Evolutionary conservation across 1,140 invertebrate genomes (phyloP), one percentile per base, ranked within the genome.

Genomic region (Aphelinus atriplicis): DNA sequence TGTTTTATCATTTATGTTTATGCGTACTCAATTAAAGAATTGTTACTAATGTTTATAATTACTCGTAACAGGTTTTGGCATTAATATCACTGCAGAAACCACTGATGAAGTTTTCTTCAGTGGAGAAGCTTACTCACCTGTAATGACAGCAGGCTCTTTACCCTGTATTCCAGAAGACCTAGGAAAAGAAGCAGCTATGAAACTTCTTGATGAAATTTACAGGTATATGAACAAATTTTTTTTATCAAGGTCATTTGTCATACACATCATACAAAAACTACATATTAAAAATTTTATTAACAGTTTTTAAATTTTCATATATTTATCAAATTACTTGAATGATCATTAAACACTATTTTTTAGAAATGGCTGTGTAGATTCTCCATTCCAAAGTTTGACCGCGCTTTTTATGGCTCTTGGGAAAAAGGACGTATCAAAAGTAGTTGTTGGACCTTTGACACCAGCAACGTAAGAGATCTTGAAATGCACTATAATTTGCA

Each of bases 391-490:
- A 89, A 92, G 93, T 86, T 87, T 98, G 71, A 91, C 94, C 1
- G 91, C 93, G 26, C 88, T 98, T 5, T 96, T 94, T 84, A 99
- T 99, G 97, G 93, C 95, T 3, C 89, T 99, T 1, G 94, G 96
- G 7, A 95, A 95, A 83, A 96, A 96, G 85, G 96, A 99, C 89
- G 93, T 99, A 42, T 98, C 96, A n/a, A 98, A 97, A 89, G 91
- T 96, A 81, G 82, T 90, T 60, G 90, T 93, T 58, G 95, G 95
- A 53, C 91, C 92, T 42, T 85, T 95, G 9, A 91, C 94, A 69
- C 90, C 91, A 62, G 91, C 92, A 80, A 91, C 90, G 92, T 93
- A 86, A 90, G 90, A 82, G 26, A 70, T 42, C 58, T 77, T 66
- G 46, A 77, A 42, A 74, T 62, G 55, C n/a, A 60, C 1, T 60